phyloP scores from a whole-genome alignment of 2,888 invertebrate genomes.

The Synergus itoensis region DNA sequence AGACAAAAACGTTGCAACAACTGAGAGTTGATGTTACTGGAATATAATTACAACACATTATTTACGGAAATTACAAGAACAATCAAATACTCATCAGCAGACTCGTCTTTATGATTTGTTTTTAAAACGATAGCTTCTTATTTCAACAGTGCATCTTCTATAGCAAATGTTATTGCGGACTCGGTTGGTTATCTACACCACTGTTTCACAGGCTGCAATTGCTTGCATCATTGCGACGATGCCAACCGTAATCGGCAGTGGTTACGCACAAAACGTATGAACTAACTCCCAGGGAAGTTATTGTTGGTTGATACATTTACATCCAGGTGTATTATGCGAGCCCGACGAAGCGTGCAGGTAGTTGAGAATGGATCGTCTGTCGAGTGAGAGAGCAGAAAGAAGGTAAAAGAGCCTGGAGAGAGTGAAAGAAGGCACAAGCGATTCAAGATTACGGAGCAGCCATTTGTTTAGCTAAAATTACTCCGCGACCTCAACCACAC shows the following conservation, averaged over 20 bases:
- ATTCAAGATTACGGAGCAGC: conserved; percentile 51
- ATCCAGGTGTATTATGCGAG: conserved; percentile 20
- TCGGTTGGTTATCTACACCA: neutral
- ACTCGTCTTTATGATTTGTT: neutral
- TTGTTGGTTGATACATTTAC: conserved; percentile 33
- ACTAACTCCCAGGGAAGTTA: conserved; percentile 15
- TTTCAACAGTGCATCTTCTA: neutral
- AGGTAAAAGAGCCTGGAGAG: conserved; percentile 14
- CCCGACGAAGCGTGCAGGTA: neutral
- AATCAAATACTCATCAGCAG: neutral
- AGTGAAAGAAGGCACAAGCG: conserved; percentile 35
- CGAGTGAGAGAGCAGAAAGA: neutral
- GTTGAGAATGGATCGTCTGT: conserved; percentile 27
- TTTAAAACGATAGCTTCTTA: neutral
- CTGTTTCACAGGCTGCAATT: neutral
- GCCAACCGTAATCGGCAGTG: conserved; percentile 18
- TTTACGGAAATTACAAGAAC: neutral
- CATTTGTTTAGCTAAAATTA: conserved; percentile 68
- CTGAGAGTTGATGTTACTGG: too few species aligned
- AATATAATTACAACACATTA: too few species aligned
- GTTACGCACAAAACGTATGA: conserved; percentile 22
- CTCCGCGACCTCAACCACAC: conserved; percentile 58
- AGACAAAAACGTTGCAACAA: too few species aligned
- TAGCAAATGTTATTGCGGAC: neutral
- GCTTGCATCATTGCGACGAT: neutral